Percentiles rank a stretch among this genome's conserved stretches.
Evolutionary conservation across 2,113 vertebrate species (phyloP).

Genomic region (Poicephalus meyeri): DNA sequence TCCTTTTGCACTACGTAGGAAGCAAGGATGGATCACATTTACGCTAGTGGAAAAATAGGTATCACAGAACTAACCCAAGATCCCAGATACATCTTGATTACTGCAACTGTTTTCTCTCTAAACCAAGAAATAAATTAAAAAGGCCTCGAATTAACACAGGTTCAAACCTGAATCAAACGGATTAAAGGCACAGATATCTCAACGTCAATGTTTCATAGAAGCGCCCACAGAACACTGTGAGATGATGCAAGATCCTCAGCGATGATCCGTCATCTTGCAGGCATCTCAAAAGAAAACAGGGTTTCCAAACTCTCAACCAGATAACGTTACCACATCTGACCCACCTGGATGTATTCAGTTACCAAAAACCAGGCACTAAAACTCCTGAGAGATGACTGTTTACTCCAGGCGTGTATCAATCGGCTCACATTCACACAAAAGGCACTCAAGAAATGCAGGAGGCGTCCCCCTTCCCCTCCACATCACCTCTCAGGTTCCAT

Average conservation of each 20-base stretch:
- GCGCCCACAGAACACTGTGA: background rate
- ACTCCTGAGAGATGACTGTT: background rate
- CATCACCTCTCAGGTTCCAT: background rate
- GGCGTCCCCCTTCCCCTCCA: background rate
- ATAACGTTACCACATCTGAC: background rate
- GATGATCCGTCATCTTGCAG: background rate
- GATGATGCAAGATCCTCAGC: background rate
- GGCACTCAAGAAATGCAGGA: background rate
- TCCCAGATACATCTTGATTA: background rate
- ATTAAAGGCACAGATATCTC: background rate
- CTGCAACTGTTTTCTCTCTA: background rate
- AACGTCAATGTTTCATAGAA: background rate
- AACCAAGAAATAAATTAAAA: background rate
- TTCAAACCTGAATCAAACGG: background rate
- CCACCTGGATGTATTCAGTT: background rate
- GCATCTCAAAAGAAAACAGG: background rate
- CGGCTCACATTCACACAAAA: background rate
- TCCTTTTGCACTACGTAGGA: background rate
- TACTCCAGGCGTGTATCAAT: fast-evolving
- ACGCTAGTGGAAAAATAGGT: background rate
- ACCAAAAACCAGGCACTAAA: background rate
- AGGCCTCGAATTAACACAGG: background rate
- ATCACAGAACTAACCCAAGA: background rate
- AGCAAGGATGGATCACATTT: background rate
- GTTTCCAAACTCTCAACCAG: background rate